Evolutionary conservation across 2,888 invertebrate genomes (phyloP).

Genomic region (Oxyteleia sp.): DNA sequence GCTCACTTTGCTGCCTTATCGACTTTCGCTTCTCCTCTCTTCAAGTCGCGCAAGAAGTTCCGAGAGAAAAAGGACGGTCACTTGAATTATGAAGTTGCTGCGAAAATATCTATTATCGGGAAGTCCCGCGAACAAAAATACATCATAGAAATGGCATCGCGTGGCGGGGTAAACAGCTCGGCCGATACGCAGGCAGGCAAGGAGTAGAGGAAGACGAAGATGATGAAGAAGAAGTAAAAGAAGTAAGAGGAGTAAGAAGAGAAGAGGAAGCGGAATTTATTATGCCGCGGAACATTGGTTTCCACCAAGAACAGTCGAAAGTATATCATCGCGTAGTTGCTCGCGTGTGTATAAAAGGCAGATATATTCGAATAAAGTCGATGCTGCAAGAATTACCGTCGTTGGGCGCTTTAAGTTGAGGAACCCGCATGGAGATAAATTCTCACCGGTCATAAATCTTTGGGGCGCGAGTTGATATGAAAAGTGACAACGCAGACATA

Average conservation of each 20-base stretch:
- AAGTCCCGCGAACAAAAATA: constrained; percentile 53
- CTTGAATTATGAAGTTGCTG: constrained; percentile 72
- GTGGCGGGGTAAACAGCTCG: constrained; percentile 60
- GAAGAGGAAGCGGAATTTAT: constrained; percentile 49
- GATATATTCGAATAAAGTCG: constrained; percentile 42
- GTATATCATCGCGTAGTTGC: constrained; percentile 37
- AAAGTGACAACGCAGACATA: constrained; percentile 21
- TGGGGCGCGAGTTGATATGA: constrained; percentile 20
- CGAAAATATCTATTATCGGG: constrained; percentile 74
- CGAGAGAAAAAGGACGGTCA: constrained; percentile 22
- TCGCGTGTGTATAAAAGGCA: constrained; percentile 33
- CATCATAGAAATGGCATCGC: constrained; percentile 60
- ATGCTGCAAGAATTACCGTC: constrained; percentile 43
- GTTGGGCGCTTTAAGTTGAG: constrained; percentile 18
- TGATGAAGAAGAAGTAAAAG: too few species aligned
- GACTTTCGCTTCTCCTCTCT: constrained; percentile 11
- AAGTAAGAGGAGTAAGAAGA: constrained; percentile 14
- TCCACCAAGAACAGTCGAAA: constrained; percentile 36
- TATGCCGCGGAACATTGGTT: constrained; percentile 37
- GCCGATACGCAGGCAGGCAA: background rate
- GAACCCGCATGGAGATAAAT: constrained; percentile 29
- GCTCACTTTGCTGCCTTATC: background rate
- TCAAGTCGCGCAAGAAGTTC: background rate
- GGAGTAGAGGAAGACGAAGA: too few species aligned
- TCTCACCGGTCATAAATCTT: constrained; percentile 22